Percentiles rank a stretch among this genome's conserved stretches.
These are phyloP conservation scores for Neoarius graeffei DNA, from an alignment of 2,113 vertebrate genomes.

Conservation along the genomic window DNA sequence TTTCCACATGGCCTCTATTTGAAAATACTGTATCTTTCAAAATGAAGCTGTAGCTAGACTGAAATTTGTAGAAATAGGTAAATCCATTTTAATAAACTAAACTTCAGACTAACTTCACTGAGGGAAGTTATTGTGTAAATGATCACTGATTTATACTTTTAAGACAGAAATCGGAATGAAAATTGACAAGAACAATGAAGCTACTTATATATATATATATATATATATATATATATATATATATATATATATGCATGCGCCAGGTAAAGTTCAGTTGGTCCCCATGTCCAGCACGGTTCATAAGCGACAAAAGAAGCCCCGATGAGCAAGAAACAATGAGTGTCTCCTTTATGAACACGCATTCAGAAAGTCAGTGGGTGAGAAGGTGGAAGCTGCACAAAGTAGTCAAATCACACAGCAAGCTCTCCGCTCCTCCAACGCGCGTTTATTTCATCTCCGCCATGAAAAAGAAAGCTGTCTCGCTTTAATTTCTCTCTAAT, in stretches of 20 bases:
- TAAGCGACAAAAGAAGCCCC: constrained; percentile 36
- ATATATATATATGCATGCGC: no score
- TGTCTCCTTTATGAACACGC: constrained; percentile 47
- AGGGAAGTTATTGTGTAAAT: background rate
- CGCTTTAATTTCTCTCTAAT: constrained; percentile 55
- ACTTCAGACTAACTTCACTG: background rate
- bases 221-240: no score
- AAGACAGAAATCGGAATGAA: background rate
- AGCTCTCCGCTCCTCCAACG: constrained; percentile 50
- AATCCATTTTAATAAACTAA: background rate
- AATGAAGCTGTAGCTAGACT: background rate
- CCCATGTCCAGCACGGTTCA: constrained; percentile 22
- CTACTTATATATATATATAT: no score
- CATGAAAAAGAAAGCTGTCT: constrained; percentile 35
- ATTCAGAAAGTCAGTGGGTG: constrained; percentile 59
- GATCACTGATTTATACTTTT: background rate
- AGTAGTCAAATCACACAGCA: constrained; percentile 57
- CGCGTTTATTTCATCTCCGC: constrained; percentile 52
- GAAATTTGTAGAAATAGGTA: background rate
- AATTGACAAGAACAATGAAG: no score
- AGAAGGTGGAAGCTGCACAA: constrained; percentile 52
- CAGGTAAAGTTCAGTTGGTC: background rate
- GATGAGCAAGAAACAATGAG: constrained; percentile 50
- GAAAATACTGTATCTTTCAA: background rate
- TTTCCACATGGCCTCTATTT: background rate